Conservation (phyloP, 1,140 invertebrate species). For the Papilio polyxenes region DNA sequence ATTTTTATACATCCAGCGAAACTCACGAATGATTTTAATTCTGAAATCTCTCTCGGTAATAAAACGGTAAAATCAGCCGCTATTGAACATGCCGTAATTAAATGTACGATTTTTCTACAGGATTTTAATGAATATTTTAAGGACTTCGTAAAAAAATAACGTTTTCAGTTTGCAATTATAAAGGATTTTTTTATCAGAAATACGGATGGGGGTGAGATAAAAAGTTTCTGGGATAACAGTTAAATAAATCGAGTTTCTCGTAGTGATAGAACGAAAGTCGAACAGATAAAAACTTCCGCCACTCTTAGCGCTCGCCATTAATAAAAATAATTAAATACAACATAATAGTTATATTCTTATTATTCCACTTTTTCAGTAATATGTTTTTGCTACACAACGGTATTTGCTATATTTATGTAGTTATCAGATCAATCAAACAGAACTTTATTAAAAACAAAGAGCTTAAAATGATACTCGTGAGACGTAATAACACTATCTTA, state of each 20-base stretch:
- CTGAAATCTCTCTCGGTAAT: constrained; percentile 13
- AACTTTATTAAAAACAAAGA: constrained; percentile 3
- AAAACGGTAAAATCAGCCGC: background rate
- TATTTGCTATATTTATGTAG: no score
- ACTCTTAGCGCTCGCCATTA: constrained; percentile 1
- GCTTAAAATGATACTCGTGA: background rate
- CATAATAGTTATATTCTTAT: constrained; percentile 23
- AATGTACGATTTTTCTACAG: background rate
- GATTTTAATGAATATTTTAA: constrained; percentile 11
- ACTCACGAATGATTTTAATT: background rate
- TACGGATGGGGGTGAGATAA: constrained; percentile 42
- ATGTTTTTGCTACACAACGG: background rate
- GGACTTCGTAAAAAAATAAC: background rate
- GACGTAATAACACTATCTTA: background rate
- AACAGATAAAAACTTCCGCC: constrained; percentile 53
- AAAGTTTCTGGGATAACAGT: constrained; percentile 55
- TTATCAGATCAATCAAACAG: background rate
- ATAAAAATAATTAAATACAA: constrained; percentile 40
- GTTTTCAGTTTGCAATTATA: constrained; percentile 38
- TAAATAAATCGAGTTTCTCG: constrained; percentile 56
- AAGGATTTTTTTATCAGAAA: constrained; percentile 37
- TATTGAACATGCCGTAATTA: background rate
- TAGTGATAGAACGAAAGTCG: constrained; percentile 50
- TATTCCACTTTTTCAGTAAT: background rate
- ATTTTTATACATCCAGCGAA: background rate